Conservation (phyloP, 2,888 invertebrate species). For the Thalpophila matura region DNA sequence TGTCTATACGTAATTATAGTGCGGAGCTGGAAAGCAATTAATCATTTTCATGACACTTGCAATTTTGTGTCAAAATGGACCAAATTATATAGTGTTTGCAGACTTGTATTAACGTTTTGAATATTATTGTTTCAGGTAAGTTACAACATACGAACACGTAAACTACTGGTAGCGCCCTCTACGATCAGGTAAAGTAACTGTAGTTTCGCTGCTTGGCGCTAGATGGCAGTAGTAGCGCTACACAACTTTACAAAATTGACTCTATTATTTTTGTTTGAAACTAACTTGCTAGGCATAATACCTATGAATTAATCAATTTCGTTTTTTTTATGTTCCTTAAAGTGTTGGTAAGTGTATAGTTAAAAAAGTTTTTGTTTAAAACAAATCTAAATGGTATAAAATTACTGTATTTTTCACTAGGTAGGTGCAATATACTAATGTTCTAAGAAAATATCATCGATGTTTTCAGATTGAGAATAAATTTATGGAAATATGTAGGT, state of each 20-base stretch:
- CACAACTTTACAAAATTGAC: background rate
- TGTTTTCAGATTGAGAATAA: constrained; percentile 11
- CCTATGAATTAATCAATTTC: background rate
- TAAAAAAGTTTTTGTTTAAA: background rate
- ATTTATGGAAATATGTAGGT: constrained; percentile 45
- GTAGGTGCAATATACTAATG: too few species aligned
- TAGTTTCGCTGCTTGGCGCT: constrained; percentile 74
- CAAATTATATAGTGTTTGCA: constrained; percentile 3
- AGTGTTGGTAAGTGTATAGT: background rate
- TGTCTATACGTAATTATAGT: constrained; percentile 43
- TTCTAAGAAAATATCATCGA: background rate
- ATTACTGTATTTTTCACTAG: too few species aligned
- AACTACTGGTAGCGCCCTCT: constrained; percentile 72
- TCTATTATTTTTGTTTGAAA: background rate
- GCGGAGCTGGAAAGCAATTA: constrained; percentile 24
- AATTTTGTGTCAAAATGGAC: constrained; percentile 17
- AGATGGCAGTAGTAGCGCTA: constrained; percentile 68
- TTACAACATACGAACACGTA: constrained; percentile 51
- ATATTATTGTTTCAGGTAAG: constrained; percentile 91
- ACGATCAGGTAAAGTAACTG: constrained; percentile 42
- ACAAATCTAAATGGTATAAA: background rate
- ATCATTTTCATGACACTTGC: constrained; percentile 10
- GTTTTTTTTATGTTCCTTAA: background rate
- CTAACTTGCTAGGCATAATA: background rate
- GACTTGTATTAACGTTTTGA: constrained; percentile 24